Conservation (phyloP, 2,113 vertebrate genomes). For the Suricata suricatta region DNA sequence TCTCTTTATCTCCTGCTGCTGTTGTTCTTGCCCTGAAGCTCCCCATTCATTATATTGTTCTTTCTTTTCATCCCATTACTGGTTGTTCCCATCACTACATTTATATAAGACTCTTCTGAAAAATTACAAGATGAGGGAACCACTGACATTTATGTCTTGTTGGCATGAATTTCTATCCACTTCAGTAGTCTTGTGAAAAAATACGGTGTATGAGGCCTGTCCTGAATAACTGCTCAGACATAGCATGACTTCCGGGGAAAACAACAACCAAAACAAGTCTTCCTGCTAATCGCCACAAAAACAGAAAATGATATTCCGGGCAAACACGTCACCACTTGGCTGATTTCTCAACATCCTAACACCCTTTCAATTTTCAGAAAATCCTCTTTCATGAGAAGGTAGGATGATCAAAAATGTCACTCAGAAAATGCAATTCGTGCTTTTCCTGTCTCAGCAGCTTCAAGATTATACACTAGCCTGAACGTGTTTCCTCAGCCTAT, state of each 20-base stretch:
- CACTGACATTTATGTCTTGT: not conserved
- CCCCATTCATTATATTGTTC: not conserved
- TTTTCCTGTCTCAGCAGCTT: conserved; percentile 63
- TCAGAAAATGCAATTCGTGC: conserved; percentile 65
- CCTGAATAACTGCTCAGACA: not conserved
- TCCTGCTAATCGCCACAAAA: not conserved
- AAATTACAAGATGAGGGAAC: conserved; percentile 23
- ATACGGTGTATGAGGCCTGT: not conserved
- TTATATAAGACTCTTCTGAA: conserved; percentile 35
- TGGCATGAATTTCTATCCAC: conserved; percentile 33
- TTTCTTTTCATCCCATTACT: not conserved
- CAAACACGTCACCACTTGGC: not conserved
- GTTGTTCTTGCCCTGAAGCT: not conserved
- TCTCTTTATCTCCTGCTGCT: not conserved
- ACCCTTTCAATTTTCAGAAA: conserved; percentile 52
- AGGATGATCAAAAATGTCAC: conserved; percentile 53
- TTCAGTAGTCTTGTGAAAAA: not conserved
- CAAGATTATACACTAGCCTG: not conserved
- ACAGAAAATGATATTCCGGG: not conserved
- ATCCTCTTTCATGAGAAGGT: conserved; percentile 47
- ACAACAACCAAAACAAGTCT: not conserved
- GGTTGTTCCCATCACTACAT: not conserved
- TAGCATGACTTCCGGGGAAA: conserved; percentile 5
- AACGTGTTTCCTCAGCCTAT: conserved; percentile 55
- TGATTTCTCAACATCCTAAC: conserved; percentile 41